phyloP scores from a whole-genome alignment of 2,888 invertebrate species.

The Thyatira batis region DNA sequence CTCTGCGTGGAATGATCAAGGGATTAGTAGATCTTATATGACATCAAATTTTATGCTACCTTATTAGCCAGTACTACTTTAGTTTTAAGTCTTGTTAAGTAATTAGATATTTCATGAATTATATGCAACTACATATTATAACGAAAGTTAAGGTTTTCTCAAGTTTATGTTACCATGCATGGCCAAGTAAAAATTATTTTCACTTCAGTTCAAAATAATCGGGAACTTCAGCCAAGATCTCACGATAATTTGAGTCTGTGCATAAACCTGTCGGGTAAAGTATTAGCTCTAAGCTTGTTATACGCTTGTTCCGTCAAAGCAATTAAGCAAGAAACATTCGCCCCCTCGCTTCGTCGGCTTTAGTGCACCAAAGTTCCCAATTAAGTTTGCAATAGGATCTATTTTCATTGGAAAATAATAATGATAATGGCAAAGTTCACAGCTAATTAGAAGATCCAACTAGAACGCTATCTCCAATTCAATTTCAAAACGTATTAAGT shows the following conservation, averaged over 20 bases:
- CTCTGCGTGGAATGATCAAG: no score
- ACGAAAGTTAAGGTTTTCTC: no score
- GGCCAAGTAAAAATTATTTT: no score
- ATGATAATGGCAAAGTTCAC: not conserved
- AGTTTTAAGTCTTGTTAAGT: no score
- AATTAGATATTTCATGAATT: no score
- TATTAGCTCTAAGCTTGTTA: slow-evolving; percentile 26
- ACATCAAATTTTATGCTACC: no score
- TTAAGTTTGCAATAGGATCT: not conserved
- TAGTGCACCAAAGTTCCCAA: not conserved
- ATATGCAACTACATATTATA: no score
- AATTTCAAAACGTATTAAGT: not conserved
- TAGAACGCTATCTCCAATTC: not conserved
- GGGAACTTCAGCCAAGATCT: not conserved
- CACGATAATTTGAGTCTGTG: slow-evolving; percentile 5
- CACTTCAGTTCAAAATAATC: no score
- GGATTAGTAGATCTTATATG: no score
- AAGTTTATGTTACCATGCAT: no score
- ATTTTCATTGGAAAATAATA: not conserved
- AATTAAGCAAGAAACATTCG: slow-evolving; percentile 35
- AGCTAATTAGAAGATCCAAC: no score
- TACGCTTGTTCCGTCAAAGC: slow-evolving; percentile 29
- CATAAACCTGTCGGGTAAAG: slow-evolving; percentile 15
- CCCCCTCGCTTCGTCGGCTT: slow-evolving; percentile 7
- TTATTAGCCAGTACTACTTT: no score